phyloP scores from a whole-genome alignment of 2,888 invertebrate species.

The Chymomyza fuscimana region DNA sequence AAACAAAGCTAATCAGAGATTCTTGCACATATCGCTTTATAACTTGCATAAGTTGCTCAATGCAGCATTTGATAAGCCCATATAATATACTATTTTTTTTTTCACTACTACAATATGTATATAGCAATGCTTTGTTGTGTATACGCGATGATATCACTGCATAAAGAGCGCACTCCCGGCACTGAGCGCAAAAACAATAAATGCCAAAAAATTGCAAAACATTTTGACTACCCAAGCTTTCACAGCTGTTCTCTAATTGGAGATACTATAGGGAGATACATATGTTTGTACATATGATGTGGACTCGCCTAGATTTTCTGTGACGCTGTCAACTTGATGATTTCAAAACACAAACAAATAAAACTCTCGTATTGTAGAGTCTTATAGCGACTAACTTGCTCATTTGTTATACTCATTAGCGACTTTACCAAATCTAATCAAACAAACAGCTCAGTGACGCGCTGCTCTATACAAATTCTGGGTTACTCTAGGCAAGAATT shows the following conservation, averaged over 20 bases:
- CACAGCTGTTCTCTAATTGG: slow-evolving; percentile 39
- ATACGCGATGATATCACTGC: slow-evolving; percentile 22
- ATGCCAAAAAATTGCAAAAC: neutral
- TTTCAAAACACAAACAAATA: neutral
- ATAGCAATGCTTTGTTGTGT: neutral
- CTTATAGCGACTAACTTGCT: slow-evolving; percentile 7
- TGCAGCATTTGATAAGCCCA: neutral
- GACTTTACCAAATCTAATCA: slow-evolving; percentile 30
- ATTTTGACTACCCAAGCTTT: slow-evolving; percentile 28
- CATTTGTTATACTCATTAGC: slow-evolving; percentile 34
- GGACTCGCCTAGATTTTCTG: neutral
- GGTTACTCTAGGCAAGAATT: neutral
- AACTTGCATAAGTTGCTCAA: neutral
- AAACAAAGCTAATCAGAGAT: neutral
- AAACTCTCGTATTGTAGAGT: slow-evolving; percentile 1
- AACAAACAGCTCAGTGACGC: slow-evolving; percentile 15
- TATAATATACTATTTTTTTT: neutral
- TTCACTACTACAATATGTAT: too few species aligned
- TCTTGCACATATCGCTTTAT: neutral
- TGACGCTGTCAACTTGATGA: neutral
- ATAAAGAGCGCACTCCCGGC: slow-evolving; percentile 11
- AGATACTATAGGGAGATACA: slow-evolving; percentile 19
- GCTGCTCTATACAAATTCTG: too few species aligned
- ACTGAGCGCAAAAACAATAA: neutral
- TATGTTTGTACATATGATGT: neutral